A percentile compares a stretch with the other conserved stretches of the same genome.
phyloP scores from a whole-genome alignment of 2,113 vertebrate genomes.

The Pica pica region DNA sequence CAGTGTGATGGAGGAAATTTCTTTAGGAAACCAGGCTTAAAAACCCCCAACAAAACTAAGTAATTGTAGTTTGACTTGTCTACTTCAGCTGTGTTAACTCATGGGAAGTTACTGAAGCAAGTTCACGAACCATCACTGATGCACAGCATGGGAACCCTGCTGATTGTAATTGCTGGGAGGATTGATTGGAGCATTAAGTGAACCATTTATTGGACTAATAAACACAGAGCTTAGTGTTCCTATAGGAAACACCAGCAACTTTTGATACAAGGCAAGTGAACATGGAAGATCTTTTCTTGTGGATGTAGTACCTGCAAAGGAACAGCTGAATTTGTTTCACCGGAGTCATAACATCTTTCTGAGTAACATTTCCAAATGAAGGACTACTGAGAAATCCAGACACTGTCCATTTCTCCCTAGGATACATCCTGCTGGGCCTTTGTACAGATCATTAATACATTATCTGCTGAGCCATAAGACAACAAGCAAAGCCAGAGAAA shows the following conservation, averaged over 20 bases:
- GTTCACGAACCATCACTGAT: background rate
- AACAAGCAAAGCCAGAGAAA: background rate
- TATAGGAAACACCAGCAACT: background rate
- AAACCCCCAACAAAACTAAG: background rate
- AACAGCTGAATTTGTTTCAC: background rate
- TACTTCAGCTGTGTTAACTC: background rate
- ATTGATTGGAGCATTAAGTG: background rate
- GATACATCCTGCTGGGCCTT: background rate
- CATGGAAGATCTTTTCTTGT: background rate
- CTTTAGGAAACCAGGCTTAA: background rate
- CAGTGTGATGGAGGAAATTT: background rate
- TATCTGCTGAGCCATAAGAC: background rate
- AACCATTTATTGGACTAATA: background rate
- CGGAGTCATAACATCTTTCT: background rate
- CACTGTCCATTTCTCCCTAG: background rate
- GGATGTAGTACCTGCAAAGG: background rate
- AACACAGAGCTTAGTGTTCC: background rate
- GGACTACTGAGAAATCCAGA: background rate
- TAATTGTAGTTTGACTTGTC: background rate
- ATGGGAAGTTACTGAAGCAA: background rate
- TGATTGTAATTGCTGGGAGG: background rate
- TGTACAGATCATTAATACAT: background rate
- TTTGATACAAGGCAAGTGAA: background rate
- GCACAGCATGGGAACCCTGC: constrained; percentile 6
- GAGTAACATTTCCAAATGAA: background rate